These are phyloP conservation scores for Heliconius sara DNA, from an alignment of 2,888 invertebrate genomes.

Conservation along the genomic window DNA sequence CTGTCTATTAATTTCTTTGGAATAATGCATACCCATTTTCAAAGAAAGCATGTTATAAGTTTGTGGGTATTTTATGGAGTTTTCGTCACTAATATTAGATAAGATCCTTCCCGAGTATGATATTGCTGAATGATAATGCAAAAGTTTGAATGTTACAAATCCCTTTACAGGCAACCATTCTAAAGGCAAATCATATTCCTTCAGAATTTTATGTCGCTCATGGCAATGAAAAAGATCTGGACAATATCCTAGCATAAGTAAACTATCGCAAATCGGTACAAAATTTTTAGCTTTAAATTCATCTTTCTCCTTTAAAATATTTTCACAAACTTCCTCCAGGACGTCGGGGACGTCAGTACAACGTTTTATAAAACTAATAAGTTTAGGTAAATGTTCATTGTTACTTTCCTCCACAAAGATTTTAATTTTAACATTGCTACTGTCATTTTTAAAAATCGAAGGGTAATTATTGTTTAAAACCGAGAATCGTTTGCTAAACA, in stretches of 20 bases:
- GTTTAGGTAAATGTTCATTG: conserved; percentile 84
- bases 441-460: conserved; percentile 64
- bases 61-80: conserved; percentile 62
- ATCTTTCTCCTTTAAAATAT: conserved; percentile 70
- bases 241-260: conserved; percentile 88
- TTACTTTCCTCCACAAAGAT: conserved; percentile 85
- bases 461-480: conserved; percentile 86
- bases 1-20: conserved; percentile 64
- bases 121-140: conserved; percentile 84
- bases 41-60: conserved; percentile 64
- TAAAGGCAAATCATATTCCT: conserved; percentile 80
- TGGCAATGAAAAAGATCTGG: conserved; percentile 81
- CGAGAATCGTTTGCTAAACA: conserved; percentile 88
- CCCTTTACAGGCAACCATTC: conserved; percentile 82
- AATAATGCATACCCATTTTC: conserved; percentile 71
- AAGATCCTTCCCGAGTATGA: conserved; percentile 84
- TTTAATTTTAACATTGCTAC: conserved; percentile 68
- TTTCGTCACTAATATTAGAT: conserved; percentile 54
- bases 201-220: conserved; percentile 85
- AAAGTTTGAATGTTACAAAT: conserved; percentile 82
- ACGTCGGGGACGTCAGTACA: conserved; percentile 69
- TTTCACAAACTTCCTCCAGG: conserved; percentile 62
- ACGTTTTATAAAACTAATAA: conserved; percentile 84
- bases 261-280: conserved; percentile 83
- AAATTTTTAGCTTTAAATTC: conserved; percentile 67